Evolutionary conservation across 2,888 invertebrate species (phyloP).

Genomic region (Argyra leucocephala): DNA sequence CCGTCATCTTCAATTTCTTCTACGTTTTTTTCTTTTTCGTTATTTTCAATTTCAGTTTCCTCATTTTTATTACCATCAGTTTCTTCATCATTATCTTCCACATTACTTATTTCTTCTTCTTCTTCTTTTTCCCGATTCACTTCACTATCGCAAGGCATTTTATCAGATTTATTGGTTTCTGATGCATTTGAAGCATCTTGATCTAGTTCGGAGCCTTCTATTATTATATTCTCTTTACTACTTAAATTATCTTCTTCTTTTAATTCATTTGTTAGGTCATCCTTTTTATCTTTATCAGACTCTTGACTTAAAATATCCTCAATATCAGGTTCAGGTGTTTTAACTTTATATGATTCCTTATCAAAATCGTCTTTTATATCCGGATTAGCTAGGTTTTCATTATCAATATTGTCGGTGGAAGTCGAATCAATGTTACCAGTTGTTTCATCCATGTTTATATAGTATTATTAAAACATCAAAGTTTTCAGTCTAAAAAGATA

Average conservation of each 20-base stretch:
- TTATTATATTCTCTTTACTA: not conserved
- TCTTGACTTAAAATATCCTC: not conserved
- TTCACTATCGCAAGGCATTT: too few species aligned
- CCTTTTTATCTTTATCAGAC: not conserved
- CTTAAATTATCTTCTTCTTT: not conserved
- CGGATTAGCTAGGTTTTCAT: too few species aligned
- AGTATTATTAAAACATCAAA: not conserved
- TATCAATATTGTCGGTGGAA: too few species aligned
- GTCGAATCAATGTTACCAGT: too few species aligned
- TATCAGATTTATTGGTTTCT: not conserved
- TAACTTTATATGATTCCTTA: too few species aligned
- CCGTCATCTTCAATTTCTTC: constrained; percentile 19
- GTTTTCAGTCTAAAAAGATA: not conserved
- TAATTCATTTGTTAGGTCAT: not conserved
- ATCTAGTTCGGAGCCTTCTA: not conserved
- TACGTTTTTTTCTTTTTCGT: not conserved
- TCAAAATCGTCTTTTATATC: too few species aligned
- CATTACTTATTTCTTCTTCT: constrained; percentile 13
- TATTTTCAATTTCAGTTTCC: constrained; percentile 17
- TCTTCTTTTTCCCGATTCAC: not conserved
- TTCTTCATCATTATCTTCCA: constrained; percentile 15
- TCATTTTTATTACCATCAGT: constrained; percentile 10
- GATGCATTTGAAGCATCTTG: not conserved
- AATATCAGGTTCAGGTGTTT: not conserved
- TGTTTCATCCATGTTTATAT: not conserved